Percentiles rank a stretch among this genome's conserved stretches.
These are phyloP conservation scores for Mamestra brassicae DNA, from an alignment of 2,888 invertebrate genomes.

Conservation along the genomic window DNA sequence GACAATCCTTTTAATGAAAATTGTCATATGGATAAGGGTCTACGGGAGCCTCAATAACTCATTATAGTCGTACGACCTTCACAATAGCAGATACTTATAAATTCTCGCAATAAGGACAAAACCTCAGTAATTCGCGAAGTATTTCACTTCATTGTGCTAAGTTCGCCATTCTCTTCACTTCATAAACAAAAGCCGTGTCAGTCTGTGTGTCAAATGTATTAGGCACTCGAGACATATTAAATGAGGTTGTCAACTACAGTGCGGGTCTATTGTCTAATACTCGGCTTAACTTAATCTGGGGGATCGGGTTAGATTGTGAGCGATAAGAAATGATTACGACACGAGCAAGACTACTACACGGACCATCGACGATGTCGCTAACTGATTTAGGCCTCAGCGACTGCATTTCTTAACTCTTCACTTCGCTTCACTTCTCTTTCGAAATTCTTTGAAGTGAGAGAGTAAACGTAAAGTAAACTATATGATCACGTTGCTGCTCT, in stretches of 20 bases:
- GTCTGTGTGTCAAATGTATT: constrained; percentile 41
- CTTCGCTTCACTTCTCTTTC: too few species aligned
- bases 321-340: constrained; percentile 1
- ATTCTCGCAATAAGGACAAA: background rate
- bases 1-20: too few species aligned
- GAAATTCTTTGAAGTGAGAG: too few species aligned
- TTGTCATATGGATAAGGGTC: background rate
- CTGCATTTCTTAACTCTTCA: background rate
- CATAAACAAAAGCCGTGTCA: constrained; percentile 41
- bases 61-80: background rate
- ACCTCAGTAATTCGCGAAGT: background rate
- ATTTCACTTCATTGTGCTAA: constrained; percentile 10
- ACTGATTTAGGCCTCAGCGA: too few species aligned
- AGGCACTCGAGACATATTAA: constrained; percentile 37
- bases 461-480: too few species aligned
- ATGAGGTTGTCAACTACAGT: constrained; percentile 51
- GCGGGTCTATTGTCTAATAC: constrained; percentile 44
- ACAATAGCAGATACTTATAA: background rate
- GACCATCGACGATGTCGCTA: too few species aligned
- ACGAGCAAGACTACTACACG: too few species aligned
- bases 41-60: background rate
- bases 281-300: constrained; percentile 29
- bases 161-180: constrained; percentile 8
- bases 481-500: background rate
- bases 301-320: constrained; percentile 33